Conservation (phyloP, 2,888 invertebrate species). For the Neoitamus cyanurus region DNA sequence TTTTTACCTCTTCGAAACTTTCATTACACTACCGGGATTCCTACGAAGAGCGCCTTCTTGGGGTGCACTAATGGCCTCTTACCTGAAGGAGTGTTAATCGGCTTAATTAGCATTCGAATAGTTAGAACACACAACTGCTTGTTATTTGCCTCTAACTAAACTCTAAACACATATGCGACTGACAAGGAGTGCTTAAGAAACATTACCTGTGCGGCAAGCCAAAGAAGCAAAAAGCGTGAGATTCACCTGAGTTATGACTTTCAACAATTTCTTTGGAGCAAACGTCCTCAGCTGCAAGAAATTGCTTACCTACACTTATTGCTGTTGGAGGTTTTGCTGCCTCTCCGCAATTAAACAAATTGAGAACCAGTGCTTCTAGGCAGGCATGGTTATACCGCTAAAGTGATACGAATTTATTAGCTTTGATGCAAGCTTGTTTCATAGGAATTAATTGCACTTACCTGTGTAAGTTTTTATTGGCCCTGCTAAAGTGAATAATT, state of each 20-base stretch:
- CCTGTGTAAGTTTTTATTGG: too few species aligned
- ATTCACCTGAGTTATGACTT: background rate
- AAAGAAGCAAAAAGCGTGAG: background rate
- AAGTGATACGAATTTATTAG: background rate
- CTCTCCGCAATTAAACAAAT: background rate
- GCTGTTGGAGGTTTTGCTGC: background rate
- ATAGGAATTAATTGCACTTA: background rate
- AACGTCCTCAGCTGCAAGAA: background rate
- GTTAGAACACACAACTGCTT: background rate
- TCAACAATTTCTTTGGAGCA: background rate
- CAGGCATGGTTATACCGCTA: background rate
- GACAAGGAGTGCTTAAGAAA: background rate
- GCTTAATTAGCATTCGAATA: background rate
- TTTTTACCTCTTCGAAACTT: background rate
- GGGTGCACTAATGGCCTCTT: background rate
- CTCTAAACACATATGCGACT: background rate
- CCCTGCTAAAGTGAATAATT: too few species aligned
- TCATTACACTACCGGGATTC: background rate
- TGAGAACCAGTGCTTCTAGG: background rate
- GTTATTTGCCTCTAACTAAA: background rate
- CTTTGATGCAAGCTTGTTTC: background rate
- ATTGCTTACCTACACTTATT: background rate
- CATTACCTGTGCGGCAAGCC: background rate
- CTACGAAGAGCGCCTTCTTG: background rate
- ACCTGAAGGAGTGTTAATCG: background rate